Evolutionary conservation across 1,140 invertebrate species (phyloP).

Genomic region (Triops longicaudatus): DNA sequence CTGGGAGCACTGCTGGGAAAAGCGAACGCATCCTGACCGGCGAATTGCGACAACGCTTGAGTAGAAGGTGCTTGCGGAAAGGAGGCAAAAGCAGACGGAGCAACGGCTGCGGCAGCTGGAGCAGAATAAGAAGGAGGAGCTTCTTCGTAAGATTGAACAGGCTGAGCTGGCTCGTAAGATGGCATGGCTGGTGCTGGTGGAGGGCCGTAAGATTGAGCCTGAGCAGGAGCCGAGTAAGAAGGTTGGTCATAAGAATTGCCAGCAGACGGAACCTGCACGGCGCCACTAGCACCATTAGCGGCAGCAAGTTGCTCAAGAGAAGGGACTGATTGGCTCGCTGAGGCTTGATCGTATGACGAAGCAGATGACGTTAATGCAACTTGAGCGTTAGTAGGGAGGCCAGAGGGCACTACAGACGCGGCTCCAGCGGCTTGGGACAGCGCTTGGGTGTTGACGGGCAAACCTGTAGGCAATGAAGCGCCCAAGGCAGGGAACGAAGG

Average conservation of each 20-base stretch:
- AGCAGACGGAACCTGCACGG: not conserved
- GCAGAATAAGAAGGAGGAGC: not conserved
- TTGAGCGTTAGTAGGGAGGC: not conserved
- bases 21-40: not conserved
- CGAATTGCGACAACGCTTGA: not conserved
- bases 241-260: not conserved
- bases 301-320: not conserved
- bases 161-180: not conserved
- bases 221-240: conserved; percentile 2
- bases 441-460: not conserved
- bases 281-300: not conserved
- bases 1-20: not conserved
- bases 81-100: not conserved
- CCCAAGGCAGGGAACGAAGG: not conserved
- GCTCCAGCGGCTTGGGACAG: not conserved
- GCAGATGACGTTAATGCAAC: not conserved
- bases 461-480: not conserved
- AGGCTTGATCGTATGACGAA: not conserved
- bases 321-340: not conserved
- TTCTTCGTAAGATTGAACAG: not conserved
- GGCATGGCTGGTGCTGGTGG: not conserved
- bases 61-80: not conserved
- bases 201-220: not conserved
- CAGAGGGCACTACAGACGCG: not conserved
- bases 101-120: not conserved